A percentile compares a stretch with the other conserved stretches of the same genome.
Conservation (phyloP, 2,113 vertebrate genomes). For the Coregonus clupeaformis region DNA sequence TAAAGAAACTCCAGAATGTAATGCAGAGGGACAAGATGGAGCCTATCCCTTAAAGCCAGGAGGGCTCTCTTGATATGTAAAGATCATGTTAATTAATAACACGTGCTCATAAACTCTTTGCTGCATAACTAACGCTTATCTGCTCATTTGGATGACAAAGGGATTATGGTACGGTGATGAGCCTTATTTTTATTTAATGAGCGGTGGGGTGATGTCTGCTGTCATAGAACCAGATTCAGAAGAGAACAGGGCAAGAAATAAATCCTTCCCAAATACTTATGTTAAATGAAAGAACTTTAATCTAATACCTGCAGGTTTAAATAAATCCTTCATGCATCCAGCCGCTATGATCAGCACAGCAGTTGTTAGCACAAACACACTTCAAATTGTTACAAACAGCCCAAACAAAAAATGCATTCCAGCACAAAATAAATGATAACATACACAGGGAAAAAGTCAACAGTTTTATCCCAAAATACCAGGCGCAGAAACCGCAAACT, state of each 20-base stretch:
- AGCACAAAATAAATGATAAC: constrained; percentile 52
- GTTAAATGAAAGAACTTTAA: too few species aligned
- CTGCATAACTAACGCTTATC: constrained; percentile 14
- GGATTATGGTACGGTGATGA: constrained; percentile 13
- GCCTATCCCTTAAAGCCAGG: not conserved
- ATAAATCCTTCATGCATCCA: too few species aligned
- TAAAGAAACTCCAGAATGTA: constrained; percentile 16
- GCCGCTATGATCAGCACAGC: not conserved
- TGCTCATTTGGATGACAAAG: constrained; percentile 20
- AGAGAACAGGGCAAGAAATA: too few species aligned
- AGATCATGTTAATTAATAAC: constrained; percentile 20
- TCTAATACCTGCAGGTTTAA: too few species aligned
- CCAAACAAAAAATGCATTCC: constrained; percentile 58
- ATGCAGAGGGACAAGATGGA: constrained; percentile 18
- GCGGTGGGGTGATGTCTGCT: not conserved
- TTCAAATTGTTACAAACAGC: not conserved
- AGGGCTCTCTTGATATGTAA: constrained; percentile 5
- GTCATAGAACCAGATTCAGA: not conserved
- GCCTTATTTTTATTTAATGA: constrained; percentile 16
- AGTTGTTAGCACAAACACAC: not conserved
- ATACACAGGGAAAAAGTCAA: constrained; percentile 57
- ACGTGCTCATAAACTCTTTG: constrained; percentile 20
- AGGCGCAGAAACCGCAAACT: constrained; percentile 35
- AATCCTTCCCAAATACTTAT: too few species aligned
- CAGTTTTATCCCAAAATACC: constrained; percentile 38